A percentile compares a stretch with the other conserved stretches of the same genome.
Evolutionary conservation across 2,113 vertebrate genomes (phyloP).

Genomic region (Reinhardtius hippoglossoides): DNA sequence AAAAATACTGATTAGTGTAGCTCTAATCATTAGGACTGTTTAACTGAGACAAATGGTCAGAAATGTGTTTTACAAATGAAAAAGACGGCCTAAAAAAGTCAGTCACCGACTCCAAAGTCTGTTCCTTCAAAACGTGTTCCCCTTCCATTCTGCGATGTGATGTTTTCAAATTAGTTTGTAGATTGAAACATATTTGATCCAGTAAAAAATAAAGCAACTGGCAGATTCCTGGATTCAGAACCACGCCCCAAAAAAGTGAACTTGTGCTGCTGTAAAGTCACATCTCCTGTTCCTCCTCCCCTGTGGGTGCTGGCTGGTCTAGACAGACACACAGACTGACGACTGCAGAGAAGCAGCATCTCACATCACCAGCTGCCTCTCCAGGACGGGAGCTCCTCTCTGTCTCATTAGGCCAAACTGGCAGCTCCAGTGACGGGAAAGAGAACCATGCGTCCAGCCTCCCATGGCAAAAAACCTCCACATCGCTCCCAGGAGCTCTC

Average conservation of each 20-base stretch:
- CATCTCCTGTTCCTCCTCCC: neutral
- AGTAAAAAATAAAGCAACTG: neutral
- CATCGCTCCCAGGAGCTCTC: constrained; percentile 62
- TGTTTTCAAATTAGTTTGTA: too few species aligned
- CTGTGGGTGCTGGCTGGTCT: constrained; percentile 8
- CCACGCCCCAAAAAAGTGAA: constrained; percentile 6
- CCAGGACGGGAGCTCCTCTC: constrained; percentile 38
- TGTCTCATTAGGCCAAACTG: constrained; percentile 66
- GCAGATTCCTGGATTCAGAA: neutral
- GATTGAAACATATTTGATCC: neutral
- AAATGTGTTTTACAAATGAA: too few species aligned
- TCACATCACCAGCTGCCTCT: constrained; percentile 37
- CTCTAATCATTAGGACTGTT: too few species aligned
- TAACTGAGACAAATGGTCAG: too few species aligned
- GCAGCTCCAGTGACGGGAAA: constrained; percentile 40
- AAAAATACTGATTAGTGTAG: too few species aligned
- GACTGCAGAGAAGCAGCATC: constrained; percentile 38
- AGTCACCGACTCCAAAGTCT: too few species aligned
- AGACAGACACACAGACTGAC: constrained; percentile 16
- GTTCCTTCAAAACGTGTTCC: too few species aligned
- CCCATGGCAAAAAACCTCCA: constrained; percentile 33
- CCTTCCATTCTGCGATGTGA: too few species aligned
- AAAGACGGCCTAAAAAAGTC: too few species aligned
- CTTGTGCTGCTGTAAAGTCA: neutral
- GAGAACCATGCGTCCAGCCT: constrained; percentile 25